Conservation (phyloP, 2,888 invertebrate genomes). For the Hydraecia micacea region DNA sequence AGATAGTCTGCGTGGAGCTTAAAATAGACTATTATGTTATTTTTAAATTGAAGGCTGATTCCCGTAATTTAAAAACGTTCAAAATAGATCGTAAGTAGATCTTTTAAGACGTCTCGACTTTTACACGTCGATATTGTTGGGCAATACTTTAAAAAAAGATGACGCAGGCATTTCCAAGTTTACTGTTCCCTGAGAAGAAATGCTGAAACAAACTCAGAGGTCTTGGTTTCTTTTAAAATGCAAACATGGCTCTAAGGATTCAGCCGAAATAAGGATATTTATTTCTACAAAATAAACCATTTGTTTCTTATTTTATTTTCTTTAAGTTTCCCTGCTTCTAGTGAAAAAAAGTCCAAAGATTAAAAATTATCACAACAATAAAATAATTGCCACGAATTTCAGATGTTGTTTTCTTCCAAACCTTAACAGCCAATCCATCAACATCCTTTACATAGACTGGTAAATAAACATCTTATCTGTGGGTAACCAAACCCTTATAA, state of each 20-base stretch:
- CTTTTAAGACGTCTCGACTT: no score
- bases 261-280: background rate
- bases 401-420: background rate
- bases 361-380: background rate
- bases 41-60: background rate
- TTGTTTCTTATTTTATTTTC: background rate
- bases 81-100: no score
- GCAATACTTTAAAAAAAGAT: no score
- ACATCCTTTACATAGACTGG: background rate
- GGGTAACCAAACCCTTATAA: background rate
- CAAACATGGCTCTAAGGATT: background rate
- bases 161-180: no score
- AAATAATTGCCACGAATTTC: background rate
- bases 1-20: constrained; percentile 36
- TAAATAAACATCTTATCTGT: background rate
- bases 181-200: no score
- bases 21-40: background rate
- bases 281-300: background rate
- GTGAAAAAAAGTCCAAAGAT: background rate
- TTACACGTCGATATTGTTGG: no score
- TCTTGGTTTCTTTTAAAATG: no score
- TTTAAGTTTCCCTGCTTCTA: background rate
- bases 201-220: no score
- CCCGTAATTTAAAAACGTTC: no score
- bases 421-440: background rate